Evolutionary conservation across 2,888 invertebrate genomes (phyloP).

Genomic region (Scaptodrosophila latifasciaeformis): DNA sequence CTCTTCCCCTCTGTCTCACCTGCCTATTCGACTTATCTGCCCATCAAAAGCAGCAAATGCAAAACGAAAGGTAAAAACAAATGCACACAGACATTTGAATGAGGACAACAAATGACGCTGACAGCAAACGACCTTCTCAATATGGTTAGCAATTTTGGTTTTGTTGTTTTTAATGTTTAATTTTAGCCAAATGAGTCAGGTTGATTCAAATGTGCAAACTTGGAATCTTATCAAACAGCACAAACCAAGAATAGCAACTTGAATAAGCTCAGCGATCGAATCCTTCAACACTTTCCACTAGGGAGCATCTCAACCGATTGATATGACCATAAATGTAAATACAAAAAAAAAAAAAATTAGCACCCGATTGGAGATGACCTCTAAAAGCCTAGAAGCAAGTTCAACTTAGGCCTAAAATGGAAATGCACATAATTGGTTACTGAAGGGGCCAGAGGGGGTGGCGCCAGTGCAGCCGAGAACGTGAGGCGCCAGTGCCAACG

Average conservation of each 20-base stretch:
- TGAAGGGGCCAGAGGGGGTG: background rate
- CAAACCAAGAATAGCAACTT: conserved; percentile 4
- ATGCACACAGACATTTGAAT: conserved; percentile 56
- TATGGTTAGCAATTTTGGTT: conserved; percentile 51
- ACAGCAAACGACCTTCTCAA: conserved; percentile 57
- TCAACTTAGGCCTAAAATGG: conserved; percentile 38
- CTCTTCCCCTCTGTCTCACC: conserved; percentile 1
- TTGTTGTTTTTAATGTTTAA: conserved; percentile 21
- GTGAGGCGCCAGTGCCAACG: conserved; percentile 59
- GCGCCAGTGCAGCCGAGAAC: conserved; percentile 25
- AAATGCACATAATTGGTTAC: conserved; percentile 24
- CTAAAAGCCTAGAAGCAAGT: too few relatives aligned
- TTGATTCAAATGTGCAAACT: conserved; percentile 11
- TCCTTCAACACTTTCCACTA: conserved; percentile 44
- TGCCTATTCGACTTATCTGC: too few relatives aligned
- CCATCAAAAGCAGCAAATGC: too few relatives aligned
- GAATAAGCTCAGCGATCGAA: conserved; percentile 14
- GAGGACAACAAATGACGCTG: conserved; percentile 54
- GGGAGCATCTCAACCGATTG: conserved; percentile 29
- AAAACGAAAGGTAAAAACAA: conserved; percentile 33
- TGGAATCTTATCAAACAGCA: conserved; percentile 22
- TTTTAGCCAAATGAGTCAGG: conserved; percentile 58
- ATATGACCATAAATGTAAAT: too few relatives aligned
- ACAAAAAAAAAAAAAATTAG: too few relatives aligned
- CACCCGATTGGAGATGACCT: too few relatives aligned